These are phyloP conservation scores for Acropora yongei DNA, from an alignment of 64 coral and sea anemone genomes.

Conservation along the genomic window DNA sequence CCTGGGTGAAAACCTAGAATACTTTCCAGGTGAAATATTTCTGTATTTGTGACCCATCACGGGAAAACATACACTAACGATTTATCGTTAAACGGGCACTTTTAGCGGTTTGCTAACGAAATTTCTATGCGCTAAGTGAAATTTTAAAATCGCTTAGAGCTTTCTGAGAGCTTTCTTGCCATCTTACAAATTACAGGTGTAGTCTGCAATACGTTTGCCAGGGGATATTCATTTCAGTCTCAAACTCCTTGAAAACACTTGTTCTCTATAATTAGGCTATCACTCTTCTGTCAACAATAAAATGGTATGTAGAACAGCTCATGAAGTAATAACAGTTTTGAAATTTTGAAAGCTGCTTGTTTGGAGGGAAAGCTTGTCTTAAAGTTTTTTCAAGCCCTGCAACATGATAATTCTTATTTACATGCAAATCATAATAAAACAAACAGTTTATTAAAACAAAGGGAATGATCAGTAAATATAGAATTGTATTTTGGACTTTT, in stretches of 20 bases:
- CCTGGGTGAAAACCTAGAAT: no score
- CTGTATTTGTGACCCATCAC: no score
- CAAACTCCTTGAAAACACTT: slow-evolving; percentile 36
- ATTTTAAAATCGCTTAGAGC: no score
- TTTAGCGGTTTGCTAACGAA: no score
- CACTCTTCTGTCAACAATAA: slow-evolving; percentile 14
- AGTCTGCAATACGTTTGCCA: slow-evolving; percentile 11
- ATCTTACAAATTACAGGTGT: slow-evolving; percentile 11
- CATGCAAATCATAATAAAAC: neutral
- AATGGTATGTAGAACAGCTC: slow-evolving; percentile 6
- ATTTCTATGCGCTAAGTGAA: no score
- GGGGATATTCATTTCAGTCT: slow-evolving; percentile 6
- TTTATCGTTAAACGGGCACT: no score
- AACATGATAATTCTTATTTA: neutral
- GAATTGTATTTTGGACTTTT: slow-evolving; percentile 5
- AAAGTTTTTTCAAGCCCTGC: slow-evolving; percentile 14
- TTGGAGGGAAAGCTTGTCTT: slow-evolving; percentile 14
- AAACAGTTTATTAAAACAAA: neutral
- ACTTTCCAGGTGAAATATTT: no score
- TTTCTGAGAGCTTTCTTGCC: neutral
- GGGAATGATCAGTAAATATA: slow-evolving; percentile 16
- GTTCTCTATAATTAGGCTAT: slow-evolving; percentile 15
- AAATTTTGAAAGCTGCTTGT: slow-evolving; percentile 25
- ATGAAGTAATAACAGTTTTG: slow-evolving; percentile 23
- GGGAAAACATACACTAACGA: no score